Percentiles rank a stretch among this genome's conserved stretches.
phyloP scores from a whole-genome alignment of 2,888 invertebrate genomes.

The Agrotis ipsilon region DNA sequence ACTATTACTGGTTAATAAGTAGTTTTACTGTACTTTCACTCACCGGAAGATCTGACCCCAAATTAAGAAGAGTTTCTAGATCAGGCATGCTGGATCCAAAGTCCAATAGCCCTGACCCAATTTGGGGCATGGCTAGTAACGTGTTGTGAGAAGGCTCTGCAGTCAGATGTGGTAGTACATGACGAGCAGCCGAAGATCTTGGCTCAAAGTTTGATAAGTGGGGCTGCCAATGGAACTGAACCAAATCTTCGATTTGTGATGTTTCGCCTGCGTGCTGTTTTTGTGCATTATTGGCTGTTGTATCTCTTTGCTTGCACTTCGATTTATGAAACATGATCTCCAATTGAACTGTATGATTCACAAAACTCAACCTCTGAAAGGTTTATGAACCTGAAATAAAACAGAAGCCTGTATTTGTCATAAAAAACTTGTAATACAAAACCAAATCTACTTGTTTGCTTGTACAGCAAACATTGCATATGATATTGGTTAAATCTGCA shows the following conservation, averaged over 20 bases:
- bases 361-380: neutral
- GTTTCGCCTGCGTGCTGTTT: neutral
- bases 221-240: conserved; percentile 1
- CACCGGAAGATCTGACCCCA: conserved; percentile 5
- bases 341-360: neutral
- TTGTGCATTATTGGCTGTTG: neutral
- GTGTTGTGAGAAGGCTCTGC: neutral
- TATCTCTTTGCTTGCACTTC: neutral
- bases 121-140: neutral
- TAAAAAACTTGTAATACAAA: neutral
- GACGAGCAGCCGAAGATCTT: neutral
- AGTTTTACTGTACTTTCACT: neutral
- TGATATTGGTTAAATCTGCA: too few species aligned
- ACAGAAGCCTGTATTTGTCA: neutral
- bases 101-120: conserved; percentile 3
- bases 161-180: neutral
- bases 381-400: neutral
- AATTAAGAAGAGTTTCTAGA: neutral
- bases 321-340: conserved; percentile 26
- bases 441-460: neutral
- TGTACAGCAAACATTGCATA: too few species aligned
- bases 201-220: conserved; percentile 3
- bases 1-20: too few species aligned
- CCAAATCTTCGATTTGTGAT: neutral
- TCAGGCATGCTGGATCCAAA: conserved; percentile 6